phyloP scores from a whole-genome alignment of 2,888 invertebrate genomes.

The Frankliniella fusca region DNA sequence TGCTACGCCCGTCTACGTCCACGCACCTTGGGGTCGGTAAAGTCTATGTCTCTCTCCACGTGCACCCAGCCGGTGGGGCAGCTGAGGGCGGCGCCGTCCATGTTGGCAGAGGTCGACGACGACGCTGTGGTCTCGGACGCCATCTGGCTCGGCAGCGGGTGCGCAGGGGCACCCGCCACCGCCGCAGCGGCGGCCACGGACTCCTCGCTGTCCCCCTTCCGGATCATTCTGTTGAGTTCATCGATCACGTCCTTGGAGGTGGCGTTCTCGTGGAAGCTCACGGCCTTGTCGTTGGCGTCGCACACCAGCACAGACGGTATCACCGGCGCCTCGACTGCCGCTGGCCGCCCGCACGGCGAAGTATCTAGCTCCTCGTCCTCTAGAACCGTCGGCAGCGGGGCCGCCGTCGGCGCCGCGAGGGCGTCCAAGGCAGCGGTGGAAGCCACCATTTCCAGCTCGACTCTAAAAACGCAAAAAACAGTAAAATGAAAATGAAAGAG shows the following conservation, averaged over 20 bases:
- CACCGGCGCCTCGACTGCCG: background rate
- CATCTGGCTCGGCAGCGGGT: slow-evolving; percentile 33
- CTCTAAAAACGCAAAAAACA: no score
- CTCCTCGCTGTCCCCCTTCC: slow-evolving; percentile 50
- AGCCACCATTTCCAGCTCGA: slow-evolving; percentile 30
- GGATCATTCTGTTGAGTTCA: slow-evolving; percentile 63
- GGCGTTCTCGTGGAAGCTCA: slow-evolving; percentile 69
- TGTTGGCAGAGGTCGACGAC: slow-evolving; percentile 43
- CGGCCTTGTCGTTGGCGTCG: slow-evolving; percentile 45
- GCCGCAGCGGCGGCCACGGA: slow-evolving; percentile 30
- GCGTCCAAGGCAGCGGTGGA: slow-evolving; percentile 37
- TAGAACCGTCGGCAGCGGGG: slow-evolving; percentile 55
- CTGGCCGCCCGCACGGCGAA: slow-evolving; percentile 6
- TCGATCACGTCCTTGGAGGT: slow-evolving; percentile 74
- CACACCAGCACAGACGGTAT: slow-evolving; percentile 42
- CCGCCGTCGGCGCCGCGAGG: background rate
- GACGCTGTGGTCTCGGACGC: slow-evolving; percentile 30
- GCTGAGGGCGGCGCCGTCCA: slow-evolving; percentile 60
- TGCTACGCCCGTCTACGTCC: slow-evolving; percentile 28
- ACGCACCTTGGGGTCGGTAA: slow-evolving; percentile 72
- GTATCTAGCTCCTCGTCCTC: slow-evolving; percentile 57
- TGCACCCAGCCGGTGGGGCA: slow-evolving; percentile 75
- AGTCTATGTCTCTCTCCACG: slow-evolving; percentile 70
- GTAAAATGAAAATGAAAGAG: no score
- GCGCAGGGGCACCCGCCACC: slow-evolving; percentile 34